Percentiles rank a stretch among this genome's conserved stretches.
Conservation (phyloP, 2,888 invertebrate species). For the Orchesella flavescens region DNA sequence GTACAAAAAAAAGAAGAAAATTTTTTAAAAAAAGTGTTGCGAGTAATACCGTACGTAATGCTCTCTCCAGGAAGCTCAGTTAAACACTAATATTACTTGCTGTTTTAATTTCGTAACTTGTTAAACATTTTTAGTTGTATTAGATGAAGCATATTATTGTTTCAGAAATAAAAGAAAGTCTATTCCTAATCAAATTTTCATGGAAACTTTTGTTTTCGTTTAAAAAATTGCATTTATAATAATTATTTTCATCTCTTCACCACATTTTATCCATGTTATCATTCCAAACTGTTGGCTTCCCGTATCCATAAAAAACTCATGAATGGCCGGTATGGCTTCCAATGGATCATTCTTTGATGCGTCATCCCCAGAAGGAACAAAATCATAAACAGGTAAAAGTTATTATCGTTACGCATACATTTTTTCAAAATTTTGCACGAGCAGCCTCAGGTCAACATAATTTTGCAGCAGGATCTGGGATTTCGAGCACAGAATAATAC, state of each 20-base stretch:
- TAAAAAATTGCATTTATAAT: neutral
- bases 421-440: no score
- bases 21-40: slow-evolving; percentile 8
- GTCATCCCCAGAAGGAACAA: neutral
- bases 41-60: neutral
- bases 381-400: slow-evolving; percentile 2
- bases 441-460: no score
- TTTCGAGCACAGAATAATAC: no score
- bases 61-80: neutral
- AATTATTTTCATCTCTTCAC: neutral
- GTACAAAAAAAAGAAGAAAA: slow-evolving; percentile 27
- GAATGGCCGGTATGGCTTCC: slow-evolving; percentile 33
- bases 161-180: neutral
- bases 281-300: neutral
- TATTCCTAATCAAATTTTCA: neutral
- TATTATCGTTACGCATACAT: neutral
- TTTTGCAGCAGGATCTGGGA: no score
- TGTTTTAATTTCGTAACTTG: neutral
- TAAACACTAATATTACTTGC: neutral
- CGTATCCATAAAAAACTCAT: neutral
- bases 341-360: slow-evolving; percentile 46
- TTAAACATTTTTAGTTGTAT: neutral
- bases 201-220: neutral
- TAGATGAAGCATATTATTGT: slow-evolving; percentile 8
- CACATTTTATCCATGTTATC: neutral